Evolutionary conservation across 1,140 invertebrate genomes (phyloP).

Genomic region (Stegodyphus dumicola): DNA sequence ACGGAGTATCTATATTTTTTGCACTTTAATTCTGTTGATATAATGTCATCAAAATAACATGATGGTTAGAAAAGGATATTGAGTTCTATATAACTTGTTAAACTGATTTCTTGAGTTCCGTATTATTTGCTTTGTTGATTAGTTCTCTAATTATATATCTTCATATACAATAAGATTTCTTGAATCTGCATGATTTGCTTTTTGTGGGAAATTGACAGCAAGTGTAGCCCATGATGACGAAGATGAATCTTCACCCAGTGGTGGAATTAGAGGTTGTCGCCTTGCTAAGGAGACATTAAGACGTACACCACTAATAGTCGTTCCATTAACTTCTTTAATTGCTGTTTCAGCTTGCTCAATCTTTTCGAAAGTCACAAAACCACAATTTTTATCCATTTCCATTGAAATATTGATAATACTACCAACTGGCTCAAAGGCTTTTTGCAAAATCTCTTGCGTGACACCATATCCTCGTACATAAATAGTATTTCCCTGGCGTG

Average conservation of each 20-base stretch:
- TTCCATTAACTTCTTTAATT: constrained; percentile 87
- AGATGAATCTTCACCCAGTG: constrained; percentile 80
- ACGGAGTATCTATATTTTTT: no score
- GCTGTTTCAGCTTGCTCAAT: constrained; percentile 86
- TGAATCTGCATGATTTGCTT: constrained; percentile 71
- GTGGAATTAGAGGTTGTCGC: constrained; percentile 83
- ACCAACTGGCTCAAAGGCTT: constrained; percentile 81
- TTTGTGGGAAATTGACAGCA: constrained; percentile 81
- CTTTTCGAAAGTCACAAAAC: constrained; percentile 93
- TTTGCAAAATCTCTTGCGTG: constrained; percentile 84
- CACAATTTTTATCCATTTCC: constrained; percentile 89
- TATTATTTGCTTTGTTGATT: not conserved
- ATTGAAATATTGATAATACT: constrained; percentile 88
- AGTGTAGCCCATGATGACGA: constrained; percentile 75
- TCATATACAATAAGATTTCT: constrained; percentile 67
- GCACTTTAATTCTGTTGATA: not conserved
- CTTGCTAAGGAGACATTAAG: constrained; percentile 85
- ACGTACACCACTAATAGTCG: constrained; percentile 81
- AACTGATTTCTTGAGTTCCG: not conserved
- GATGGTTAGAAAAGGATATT: not conserved
- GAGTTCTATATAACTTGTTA: not conserved
- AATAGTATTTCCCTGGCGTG: constrained; percentile 84
- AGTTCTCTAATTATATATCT: constrained; percentile 47
- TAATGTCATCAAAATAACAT: not conserved
- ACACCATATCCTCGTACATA: constrained; percentile 85